Base-by-base conservation (phyloP, 1,140 invertebrate genomes). In the Drosophila nannoptera region DNA sequence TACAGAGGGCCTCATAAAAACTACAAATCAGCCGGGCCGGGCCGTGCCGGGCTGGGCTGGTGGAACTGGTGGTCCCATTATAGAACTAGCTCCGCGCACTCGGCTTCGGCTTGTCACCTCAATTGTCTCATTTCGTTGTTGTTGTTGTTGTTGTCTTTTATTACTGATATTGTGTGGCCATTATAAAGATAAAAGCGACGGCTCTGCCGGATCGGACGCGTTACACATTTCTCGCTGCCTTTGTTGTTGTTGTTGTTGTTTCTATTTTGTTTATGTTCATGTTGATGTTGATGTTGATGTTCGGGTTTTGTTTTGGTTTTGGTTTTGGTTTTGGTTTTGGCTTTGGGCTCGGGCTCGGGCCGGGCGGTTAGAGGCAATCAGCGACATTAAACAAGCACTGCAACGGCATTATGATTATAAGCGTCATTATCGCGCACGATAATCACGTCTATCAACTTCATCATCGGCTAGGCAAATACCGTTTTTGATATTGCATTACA, bases 111-210 rank as follows among this genome's bases (percentile, higher is more conserved):
- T 80, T 84, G 80, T 77, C 80, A 84, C 80, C 80, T 84, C 81
- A 86, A 84, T 86, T 83, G 78, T 69, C 65, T 71, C 49, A 32
- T 61, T 49, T 61, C 50, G 66, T 52, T 69, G 58, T 75, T 35
- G 43, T 55, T 40, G 8, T 11, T 42, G n/a, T 38, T 38, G 7
- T 42, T 42, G 40, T 14, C 14, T 72, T 83, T 84, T 84, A 86
- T 81, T 84, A 76, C 80, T 81, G 73, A 84, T 84, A 84, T 84
- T 84, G 69, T 86, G 81, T 55, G 76, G 73, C 69, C 81, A 84
- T 84, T 84, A 86, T 84, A 86, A 86, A 84, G 81, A 84, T 84
- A 75, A 69, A 73, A 64, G 73, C 72, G 63, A 75, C 59, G 43
- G 66, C 63, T 63, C 55, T 12, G 14, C 42, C 22, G 50, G 63